Evolutionary conservation across 2,113 vertebrate species (phyloP).

Genomic region (Pelmatolapia mariae): DNA sequence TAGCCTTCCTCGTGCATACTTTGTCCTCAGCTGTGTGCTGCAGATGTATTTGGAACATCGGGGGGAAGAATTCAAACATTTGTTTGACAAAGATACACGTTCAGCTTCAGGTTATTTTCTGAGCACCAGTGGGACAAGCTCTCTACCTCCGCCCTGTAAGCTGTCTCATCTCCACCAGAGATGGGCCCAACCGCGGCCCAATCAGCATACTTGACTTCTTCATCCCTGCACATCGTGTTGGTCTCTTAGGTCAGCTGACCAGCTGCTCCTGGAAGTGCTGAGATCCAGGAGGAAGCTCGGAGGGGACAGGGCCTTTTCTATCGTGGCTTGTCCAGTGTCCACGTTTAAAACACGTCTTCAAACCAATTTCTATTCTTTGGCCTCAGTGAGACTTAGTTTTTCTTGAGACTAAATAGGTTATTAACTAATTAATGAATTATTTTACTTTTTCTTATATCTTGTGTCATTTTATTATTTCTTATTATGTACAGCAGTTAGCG

Average conservation of each 20-base stretch:
- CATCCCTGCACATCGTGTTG: neutral
- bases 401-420: neutral
- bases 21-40: neutral
- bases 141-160: neutral
- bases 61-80: neutral
- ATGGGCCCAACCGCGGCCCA: accelerated
- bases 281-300: neutral
- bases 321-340: neutral
- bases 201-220: neutral
- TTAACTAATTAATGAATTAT: neutral
- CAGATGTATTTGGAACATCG: neutral
- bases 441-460: accelerated
- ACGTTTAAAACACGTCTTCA: neutral
- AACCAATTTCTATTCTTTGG: neutral
- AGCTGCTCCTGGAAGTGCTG: neutral
- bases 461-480: neutral
- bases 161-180: neutral
- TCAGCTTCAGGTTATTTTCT: neutral
- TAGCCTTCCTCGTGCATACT: neutral
- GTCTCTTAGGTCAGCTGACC: neutral
- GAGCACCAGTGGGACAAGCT: neutral
- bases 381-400: neutral
- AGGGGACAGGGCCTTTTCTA: accelerated
- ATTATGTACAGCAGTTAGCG: accelerated
- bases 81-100: neutral